phyloP scores from a whole-genome alignment of 2,888 invertebrate species.

The Trilocha varians region DNA sequence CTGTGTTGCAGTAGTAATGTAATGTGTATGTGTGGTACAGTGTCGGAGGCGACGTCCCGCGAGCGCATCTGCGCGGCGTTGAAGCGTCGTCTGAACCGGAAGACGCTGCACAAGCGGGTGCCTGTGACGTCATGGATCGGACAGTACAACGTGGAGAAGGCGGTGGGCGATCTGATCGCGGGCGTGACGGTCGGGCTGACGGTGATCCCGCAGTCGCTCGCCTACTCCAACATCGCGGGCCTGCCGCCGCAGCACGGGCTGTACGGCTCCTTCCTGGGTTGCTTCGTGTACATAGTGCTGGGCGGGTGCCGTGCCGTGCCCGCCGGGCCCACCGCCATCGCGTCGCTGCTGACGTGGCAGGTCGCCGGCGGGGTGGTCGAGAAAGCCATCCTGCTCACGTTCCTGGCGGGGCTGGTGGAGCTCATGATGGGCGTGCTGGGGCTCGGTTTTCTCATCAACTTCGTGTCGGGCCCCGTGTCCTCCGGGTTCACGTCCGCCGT shows the following conservation, averaged over 20 bases:
- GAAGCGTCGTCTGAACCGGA: slow-evolving; percentile 76
- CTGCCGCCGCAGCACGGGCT: slow-evolving; percentile 89
- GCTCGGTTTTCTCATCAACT: slow-evolving; percentile 89
- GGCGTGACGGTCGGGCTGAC: slow-evolving; percentile 94
- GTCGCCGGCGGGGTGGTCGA: slow-evolving; percentile 78
- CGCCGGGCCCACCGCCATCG: slow-evolving; percentile 93
- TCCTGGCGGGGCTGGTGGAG: slow-evolving; percentile 82
- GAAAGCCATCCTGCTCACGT: slow-evolving; percentile 83
- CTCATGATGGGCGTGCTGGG: slow-evolving; percentile 87
- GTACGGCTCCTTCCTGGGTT: slow-evolving; percentile 94
- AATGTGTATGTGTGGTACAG: slow-evolving; percentile 34
- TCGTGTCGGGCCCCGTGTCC: slow-evolving; percentile 91
- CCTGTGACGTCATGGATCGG: slow-evolving; percentile 87
- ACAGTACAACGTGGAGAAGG: slow-evolving; percentile 79
- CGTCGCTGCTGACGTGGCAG: slow-evolving; percentile 88
- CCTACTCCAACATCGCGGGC: slow-evolving; percentile 86
- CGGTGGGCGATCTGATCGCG: slow-evolving; percentile 90
- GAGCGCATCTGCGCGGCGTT: slow-evolving; percentile 53
- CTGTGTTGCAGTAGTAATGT: slow-evolving; percentile 2
- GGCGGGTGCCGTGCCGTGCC: slow-evolving; percentile 95
- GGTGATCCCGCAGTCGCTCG: slow-evolving; percentile 92
- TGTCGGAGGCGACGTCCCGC: slow-evolving; percentile 52
- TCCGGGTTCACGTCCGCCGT: slow-evolving; percentile 93
- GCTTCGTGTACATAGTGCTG: slow-evolving; percentile 90
- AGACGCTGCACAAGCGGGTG: slow-evolving; percentile 80